Evolutionary conservation across 2,888 invertebrate genomes (phyloP).

Genomic region (Epicampocera succincta): DNA sequence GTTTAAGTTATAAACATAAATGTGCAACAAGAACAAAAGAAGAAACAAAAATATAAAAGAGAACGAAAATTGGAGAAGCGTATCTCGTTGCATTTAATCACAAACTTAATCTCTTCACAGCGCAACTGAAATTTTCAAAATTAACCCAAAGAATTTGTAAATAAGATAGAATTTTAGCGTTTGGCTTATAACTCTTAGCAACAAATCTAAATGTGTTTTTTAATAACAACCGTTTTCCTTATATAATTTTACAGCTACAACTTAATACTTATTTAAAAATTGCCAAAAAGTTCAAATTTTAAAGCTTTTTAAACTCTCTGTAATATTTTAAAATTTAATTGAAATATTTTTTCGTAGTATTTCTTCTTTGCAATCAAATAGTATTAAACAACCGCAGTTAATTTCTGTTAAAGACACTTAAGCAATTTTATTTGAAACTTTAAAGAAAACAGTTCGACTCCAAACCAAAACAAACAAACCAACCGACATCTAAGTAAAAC

Average conservation of each 20-base stretch:
- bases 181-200: not conserved
- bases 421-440: no score
- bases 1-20: slow-evolving; percentile 28
- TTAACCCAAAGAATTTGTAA: slow-evolving; percentile 34
- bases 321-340: no score
- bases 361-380: no score
- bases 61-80: slow-evolving; percentile 39
- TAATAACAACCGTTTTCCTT: not conserved
- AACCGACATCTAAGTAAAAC: slow-evolving; percentile 16
- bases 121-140: slow-evolving; percentile 20
- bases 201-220: slow-evolving; percentile 32
- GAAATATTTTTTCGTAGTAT: no score
- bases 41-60: not conserved
- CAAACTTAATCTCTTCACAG: slow-evolving; percentile 1
- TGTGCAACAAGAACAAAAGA: slow-evolving; percentile 18
- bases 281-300: slow-evolving; percentile 56
- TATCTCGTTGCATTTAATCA: slow-evolving; percentile 67
- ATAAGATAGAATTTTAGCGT: slow-evolving; percentile 2
- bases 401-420: no score
- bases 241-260: not conserved
- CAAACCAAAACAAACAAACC: slow-evolving; percentile 63
- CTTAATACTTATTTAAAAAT: not conserved
- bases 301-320: not conserved
- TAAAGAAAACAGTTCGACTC: not conserved
- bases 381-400: no score